Percentiles rank a stretch among this genome's conserved stretches.
phyloP scores from a whole-genome alignment of 92 coral and sea anemone genomes.

The Pocillopora meandrina region DNA sequence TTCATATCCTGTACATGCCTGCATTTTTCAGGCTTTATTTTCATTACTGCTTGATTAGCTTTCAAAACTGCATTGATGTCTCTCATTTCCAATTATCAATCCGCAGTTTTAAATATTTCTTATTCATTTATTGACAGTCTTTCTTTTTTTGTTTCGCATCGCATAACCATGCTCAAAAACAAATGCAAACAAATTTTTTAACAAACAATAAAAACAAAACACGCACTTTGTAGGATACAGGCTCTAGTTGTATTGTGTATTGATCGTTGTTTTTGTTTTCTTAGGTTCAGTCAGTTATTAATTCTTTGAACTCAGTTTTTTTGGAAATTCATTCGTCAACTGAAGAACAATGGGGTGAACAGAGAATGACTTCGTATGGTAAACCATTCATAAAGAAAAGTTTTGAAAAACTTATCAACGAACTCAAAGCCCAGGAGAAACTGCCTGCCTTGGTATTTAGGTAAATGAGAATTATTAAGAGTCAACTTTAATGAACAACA shows the following conservation, averaged over 20 bases:
- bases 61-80: too few relatives aligned
- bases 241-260: not conserved
- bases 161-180: too few relatives aligned
- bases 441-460: constrained; percentile 66
- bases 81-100: too few relatives aligned
- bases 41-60: too few relatives aligned
- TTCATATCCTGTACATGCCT: too few relatives aligned
- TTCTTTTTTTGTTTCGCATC: too few relatives aligned
- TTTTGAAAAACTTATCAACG: constrained; percentile 51
- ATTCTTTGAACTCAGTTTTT: constrained; percentile 17
- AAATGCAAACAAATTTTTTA: too few relatives aligned
- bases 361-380: not conserved
- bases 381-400: not conserved
- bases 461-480: not conserved
- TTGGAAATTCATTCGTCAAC: not conserved
- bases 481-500: not conserved
- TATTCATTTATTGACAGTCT: too few relatives aligned
- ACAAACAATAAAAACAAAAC: too few relatives aligned
- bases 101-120: too few relatives aligned
- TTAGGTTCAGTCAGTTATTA: constrained; percentile 31
- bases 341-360: not conserved
- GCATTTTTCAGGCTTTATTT: too few relatives aligned
- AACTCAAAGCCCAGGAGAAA: constrained; percentile 56
- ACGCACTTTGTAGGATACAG: too few relatives aligned
- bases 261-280: not conserved